These are phyloP conservation scores for Syritta pipiens DNA, from an alignment of 2,888 invertebrate species.

Conservation along the genomic window DNA sequence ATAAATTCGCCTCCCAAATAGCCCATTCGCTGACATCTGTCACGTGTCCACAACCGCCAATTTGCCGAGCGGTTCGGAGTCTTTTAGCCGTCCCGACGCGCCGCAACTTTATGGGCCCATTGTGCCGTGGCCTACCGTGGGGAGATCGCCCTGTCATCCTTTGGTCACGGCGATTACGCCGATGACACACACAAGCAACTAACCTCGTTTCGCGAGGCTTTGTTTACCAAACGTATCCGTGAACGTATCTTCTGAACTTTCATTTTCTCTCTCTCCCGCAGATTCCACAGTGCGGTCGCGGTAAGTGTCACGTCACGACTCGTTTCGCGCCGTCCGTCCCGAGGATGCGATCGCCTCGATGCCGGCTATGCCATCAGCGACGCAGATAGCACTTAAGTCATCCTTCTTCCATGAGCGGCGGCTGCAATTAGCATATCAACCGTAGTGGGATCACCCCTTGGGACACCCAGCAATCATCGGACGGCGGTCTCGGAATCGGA, in stretches of 20 bases:
- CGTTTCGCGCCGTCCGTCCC: conserved; percentile 10
- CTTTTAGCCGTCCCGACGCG: conserved; percentile 12
- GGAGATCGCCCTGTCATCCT: conserved; percentile 35
- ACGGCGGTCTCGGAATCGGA: no score
- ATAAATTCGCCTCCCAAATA: conserved; percentile 18
- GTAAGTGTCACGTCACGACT: conserved; percentile 57
- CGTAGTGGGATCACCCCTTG: conserved; percentile 44
- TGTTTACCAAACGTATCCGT: no score
- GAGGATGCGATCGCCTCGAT: conserved; percentile 60
- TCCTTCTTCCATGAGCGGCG: conserved; percentile 49
- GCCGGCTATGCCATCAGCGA: conserved; percentile 65
- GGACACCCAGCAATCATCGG: no score
- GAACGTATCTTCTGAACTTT: conserved; percentile 38
- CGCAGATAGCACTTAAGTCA: conserved; percentile 62
- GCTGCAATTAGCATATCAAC: conserved; percentile 65
- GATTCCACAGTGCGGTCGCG: conserved; percentile 8
- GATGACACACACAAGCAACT: conserved; percentile 54
- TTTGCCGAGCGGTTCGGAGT: conserved; percentile 40
- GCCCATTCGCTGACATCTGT: conserved; percentile 42
- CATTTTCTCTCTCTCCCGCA: conserved; percentile 51
- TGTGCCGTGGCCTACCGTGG: no score
- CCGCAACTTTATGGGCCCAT: not conserved
- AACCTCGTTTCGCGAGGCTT: no score
- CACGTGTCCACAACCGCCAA: conserved; percentile 48
- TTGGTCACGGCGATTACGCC: conserved; percentile 58